Evolutionary conservation across 1,140 invertebrate species (phyloP).

Genomic region (Drosophila truncata): DNA sequence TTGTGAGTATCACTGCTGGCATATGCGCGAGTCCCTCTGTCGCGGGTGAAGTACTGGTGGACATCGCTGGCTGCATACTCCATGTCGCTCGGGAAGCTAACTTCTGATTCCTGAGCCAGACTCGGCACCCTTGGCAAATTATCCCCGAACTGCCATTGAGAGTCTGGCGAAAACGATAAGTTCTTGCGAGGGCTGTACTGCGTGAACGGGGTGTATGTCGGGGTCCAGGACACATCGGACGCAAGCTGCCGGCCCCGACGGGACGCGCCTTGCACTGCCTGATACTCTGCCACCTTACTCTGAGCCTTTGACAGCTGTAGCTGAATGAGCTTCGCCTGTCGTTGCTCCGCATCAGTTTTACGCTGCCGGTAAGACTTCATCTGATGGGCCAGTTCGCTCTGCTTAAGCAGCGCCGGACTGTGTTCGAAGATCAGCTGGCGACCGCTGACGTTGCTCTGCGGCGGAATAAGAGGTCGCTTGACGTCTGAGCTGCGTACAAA

Average conservation of each 20-base stretch:
- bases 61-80: conserved; percentile 57
- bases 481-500: conserved; percentile 85
- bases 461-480: conserved; percentile 26
- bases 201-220: conserved; percentile 31
- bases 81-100: conserved; percentile 56
- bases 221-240: conserved; percentile 39
- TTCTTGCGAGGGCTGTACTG: conserved; percentile 37
- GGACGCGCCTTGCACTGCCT: conserved; percentile 17
- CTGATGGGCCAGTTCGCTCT: conserved; percentile 65
- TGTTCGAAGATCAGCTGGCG: conserved; percentile 64
- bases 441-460: conserved; percentile 27
- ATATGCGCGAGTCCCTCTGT: conserved; percentile 56
- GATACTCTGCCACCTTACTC: conserved; percentile 59
- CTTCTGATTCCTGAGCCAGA: conserved; percentile 24
- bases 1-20: conserved; percentile 20
- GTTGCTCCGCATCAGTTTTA: conserved; percentile 72
- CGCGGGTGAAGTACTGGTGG: conserved; percentile 24
- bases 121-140: conserved; percentile 32
- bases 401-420: conserved; percentile 72
- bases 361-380: conserved; percentile 62
- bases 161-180: conserved; percentile 42
- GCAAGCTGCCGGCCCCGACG: conserved; percentile 48
- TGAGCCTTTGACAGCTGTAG: conserved; percentile 72
- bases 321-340: conserved; percentile 68
- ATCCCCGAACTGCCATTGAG: conserved; percentile 56